Base-by-base conservation (phyloP, 1,140 invertebrate genomes). In the Drosophila pandora region DNA sequence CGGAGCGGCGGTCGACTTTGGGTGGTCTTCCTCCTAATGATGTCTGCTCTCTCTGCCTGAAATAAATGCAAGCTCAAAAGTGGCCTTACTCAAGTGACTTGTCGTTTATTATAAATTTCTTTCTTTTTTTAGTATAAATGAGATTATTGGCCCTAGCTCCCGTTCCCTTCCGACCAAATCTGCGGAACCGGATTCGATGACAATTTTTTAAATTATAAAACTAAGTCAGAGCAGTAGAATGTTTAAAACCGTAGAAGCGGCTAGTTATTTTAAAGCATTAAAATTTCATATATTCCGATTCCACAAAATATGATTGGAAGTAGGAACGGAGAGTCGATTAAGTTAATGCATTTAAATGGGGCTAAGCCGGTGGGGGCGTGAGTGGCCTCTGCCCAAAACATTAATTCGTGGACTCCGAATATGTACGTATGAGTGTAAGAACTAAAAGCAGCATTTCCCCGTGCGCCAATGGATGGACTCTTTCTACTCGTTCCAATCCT, bases 401-500 rank as follows among this genome's bases (percentile, higher is more conserved):
- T 37, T 32, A 57, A 69, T 43, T 69, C 2, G 32, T 22, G 67
- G 67, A 69, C 67, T 69, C n/a, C 56, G 50, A 69, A 48, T 69
- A 76, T 73, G 39, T 73, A 55, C 73, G 61, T 70, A 70, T 47
- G 53, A 61, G 43, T 69, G 25, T 70, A 69, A 68, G 57, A 69
- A 69, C 63, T 69, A 69, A 69, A 69, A 69, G 63, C 50, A 69
- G 53, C 55, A 41, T 52, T 69, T 39, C 37, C 25, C 7, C 32
- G 53, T 28, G 37, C 21, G 10, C 2, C 28, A 21, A n/a, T 37
- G 12, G 28, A 60, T 53, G 9, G 34, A 61, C 39, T 48, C 39
- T 48, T 21, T 76, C 91, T 76, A 91, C 55, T 94, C 94, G 59
- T 93, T 93, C 95, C 96, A 97, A 6, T 95, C 92, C 90, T 99